Evolutionary conservation across 2,888 invertebrate species (phyloP).

Genomic region (Plusia festucae): DNA sequence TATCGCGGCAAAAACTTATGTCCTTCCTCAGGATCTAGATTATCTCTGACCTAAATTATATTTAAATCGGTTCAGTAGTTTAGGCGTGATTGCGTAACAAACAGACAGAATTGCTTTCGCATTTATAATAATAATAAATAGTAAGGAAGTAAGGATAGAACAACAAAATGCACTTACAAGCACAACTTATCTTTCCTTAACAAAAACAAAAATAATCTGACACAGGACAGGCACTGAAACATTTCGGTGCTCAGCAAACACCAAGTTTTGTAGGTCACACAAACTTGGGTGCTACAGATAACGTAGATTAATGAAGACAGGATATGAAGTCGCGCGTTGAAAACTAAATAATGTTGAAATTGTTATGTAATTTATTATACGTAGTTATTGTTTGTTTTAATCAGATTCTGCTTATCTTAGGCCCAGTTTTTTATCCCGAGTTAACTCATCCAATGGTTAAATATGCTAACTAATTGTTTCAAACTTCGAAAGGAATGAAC

Average conservation of each 20-base stretch:
- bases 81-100: no score
- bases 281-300: slow-evolving; percentile 55
- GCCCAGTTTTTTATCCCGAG: slow-evolving; percentile 17
- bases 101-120: no score
- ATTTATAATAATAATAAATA: no score
- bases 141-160: no score
- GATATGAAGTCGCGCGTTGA: slow-evolving; percentile 54
- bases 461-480: no score
- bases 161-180: slow-evolving; percentile 12
- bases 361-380: slow-evolving; percentile 12
- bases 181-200: slow-evolving; percentile 18
- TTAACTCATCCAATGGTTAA: no score
- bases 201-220: slow-evolving; percentile 52
- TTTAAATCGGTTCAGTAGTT: no score
- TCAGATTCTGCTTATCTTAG: neutral
- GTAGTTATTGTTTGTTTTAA: slow-evolving; percentile 11
- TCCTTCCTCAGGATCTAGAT: no score
- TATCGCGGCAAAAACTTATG: no score
- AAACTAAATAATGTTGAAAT: slow-evolving; percentile 50
- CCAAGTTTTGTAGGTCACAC: slow-evolving; percentile 48
- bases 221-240: slow-evolving; percentile 47
- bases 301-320: slow-evolving; percentile 54
- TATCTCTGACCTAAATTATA: no score
- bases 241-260: slow-evolving; percentile 29
- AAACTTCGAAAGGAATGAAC: no score